phyloP scores from a whole-genome alignment of 2,113 vertebrate species.

The Megaleporinus macrocephalus region DNA sequence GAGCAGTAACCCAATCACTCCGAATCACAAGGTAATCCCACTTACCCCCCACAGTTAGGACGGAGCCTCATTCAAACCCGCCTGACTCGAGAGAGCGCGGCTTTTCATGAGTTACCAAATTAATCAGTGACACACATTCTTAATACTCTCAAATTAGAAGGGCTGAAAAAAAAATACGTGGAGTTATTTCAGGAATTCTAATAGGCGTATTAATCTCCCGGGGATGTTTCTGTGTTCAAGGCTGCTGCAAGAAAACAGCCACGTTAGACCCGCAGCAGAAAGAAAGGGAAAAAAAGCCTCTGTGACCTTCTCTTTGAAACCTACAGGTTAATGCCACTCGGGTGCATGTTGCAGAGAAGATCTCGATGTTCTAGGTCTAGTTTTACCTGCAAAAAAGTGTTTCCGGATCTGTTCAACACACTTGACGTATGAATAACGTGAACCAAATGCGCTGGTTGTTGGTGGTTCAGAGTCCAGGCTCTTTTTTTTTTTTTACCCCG shows the following conservation, averaged over 20 bases:
- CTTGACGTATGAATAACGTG: slow-evolving; percentile 67
- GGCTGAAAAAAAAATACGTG: background rate
- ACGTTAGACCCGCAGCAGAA: background rate
- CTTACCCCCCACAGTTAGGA: slow-evolving; percentile 43
- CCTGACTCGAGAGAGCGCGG: background rate
- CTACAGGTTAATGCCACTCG: slow-evolving; percentile 25
- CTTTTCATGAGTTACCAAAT: slow-evolving; percentile 21
- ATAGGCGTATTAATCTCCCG: slow-evolving; percentile 6
- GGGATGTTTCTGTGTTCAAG: slow-evolving; percentile 12
- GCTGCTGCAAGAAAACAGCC: background rate
- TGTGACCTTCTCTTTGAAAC: background rate
- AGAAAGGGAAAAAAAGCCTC: background rate
- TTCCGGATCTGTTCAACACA: slow-evolving; percentile 57
- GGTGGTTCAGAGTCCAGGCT: slow-evolving; percentile 55
- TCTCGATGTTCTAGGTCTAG: slow-evolving; percentile 18
- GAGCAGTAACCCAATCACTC: slow-evolving; percentile 60
- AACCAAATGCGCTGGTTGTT: slow-evolving; percentile 65
- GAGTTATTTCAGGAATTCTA: slow-evolving; percentile 33
- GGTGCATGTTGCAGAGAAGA: slow-evolving; percentile 12
- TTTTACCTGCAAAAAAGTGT: slow-evolving; percentile 47
- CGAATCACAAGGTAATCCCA: slow-evolving; percentile 54
- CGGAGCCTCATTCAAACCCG: slow-evolving; percentile 36
- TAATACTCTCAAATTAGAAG: slow-evolving; percentile 37
- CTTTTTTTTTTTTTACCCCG: slow-evolving; percentile 52
- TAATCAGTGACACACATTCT: slow-evolving; percentile 41